A percentile compares a stretch with the other conserved stretches of the same genome.
Evolutionary conservation across 2,888 invertebrate genomes (phyloP).

Genomic region (Copidosoma aretas): DNA sequence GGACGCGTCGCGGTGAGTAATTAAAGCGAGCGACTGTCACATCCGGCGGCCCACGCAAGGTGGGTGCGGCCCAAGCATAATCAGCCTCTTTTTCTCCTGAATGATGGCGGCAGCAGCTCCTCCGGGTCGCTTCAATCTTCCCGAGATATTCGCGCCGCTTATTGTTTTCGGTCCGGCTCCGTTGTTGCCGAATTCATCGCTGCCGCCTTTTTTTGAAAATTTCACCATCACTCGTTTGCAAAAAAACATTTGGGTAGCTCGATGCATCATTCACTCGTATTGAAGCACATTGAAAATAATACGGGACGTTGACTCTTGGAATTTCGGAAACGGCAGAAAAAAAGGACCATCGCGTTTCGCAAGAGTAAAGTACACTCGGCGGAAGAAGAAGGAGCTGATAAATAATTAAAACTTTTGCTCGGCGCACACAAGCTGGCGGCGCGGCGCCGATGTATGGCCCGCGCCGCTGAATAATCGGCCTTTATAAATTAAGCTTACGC

Average conservation of each 20-base stretch:
- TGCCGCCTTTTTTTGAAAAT: no score
- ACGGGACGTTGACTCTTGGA: no score
- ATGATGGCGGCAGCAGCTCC: conserved; percentile 21
- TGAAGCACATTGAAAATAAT: no score
- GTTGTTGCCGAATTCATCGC: neutral
- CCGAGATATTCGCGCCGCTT: neutral
- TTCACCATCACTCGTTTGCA: no score
- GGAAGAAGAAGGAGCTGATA: conserved; percentile 52
- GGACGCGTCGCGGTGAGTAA: conserved; percentile 55
- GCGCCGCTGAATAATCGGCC: conserved; percentile 60
- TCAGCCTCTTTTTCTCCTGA: conserved; percentile 39
- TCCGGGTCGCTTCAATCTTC: no score
- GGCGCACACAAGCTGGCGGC: conserved; percentile 51
- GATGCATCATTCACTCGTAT: no score
- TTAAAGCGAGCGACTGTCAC: conserved; percentile 62
- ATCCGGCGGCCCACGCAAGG: conserved; percentile 63
- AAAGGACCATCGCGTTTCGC: no score
- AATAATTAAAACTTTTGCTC: conserved; percentile 63
- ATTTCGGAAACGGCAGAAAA: no score
- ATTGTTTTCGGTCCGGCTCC: neutral
- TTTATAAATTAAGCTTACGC: conserved; percentile 63
- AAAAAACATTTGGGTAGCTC: no score
- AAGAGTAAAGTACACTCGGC: no score
- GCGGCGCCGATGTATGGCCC: conserved; percentile 35
- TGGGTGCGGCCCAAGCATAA: conserved; percentile 55